Base-by-base conservation (phyloP, 2,888 invertebrate species). In the Eudasyphora cyanicolor region DNA sequence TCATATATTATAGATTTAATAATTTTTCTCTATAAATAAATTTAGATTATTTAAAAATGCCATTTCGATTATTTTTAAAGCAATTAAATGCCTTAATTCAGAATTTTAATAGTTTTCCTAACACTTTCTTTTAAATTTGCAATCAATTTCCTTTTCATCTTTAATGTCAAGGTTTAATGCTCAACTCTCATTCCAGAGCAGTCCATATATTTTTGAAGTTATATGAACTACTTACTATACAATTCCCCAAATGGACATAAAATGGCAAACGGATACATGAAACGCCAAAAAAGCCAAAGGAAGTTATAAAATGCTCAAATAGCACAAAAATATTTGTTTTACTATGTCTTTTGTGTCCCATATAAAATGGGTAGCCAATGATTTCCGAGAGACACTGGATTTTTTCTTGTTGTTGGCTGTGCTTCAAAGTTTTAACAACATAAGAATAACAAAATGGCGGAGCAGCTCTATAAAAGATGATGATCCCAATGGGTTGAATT, bases 381-480 rank as follows among this genome's bases (percentile, higher is more conserved):
- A 21, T 42, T 42, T 67, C 3, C 19, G 35, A 24, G 24, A 64
- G 38, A 64, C 32, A 35, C 2, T 27, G 1, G 57, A 14, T 6
- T 57, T 24, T 32, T 14, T 29, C 7, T 32, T 27, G n/a, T n/a
- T n/a, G n/a, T n/a, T n/a, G n/a, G n/a, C n/a, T n/a, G n/a, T 24
- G 14, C 38, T 42, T 19, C 1, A 57, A 24, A 64, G 38, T 21
- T 38, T 35, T 38, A 12, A 64, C 17, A 64, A 35, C 35, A n/a
- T n/a, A 35, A 64, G 19, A 38, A 24, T n/a, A 38, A 67, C 42
- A 42, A 38, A 67, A 67, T 67, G 67, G 38, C 67, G 21, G 14
- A 42, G 42, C 67, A 42, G 42, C 67, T 67, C 67, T 67, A 67
- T 67, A 67, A 67, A 67, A 67, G 67, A 67, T 67, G 67, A 67